These are phyloP conservation scores for Heteractis magnifica DNA, from an alignment of 92 coral and sea anemone genomes.

Conservation along the genomic window DNA sequence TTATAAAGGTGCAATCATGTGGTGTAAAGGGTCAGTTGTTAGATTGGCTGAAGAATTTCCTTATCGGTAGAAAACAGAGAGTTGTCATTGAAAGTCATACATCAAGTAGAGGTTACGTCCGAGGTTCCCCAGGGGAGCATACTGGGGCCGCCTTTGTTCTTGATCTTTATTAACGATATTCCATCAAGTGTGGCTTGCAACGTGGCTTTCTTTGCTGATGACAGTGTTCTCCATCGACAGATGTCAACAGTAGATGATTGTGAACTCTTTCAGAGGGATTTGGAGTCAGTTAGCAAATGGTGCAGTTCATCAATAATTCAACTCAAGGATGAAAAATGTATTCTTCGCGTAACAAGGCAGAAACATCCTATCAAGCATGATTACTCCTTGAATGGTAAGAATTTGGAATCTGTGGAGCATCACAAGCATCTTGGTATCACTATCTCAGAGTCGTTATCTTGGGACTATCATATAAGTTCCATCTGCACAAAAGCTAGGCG, in stretches of 20 bases:
- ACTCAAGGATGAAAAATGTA: slow-evolving; percentile 6
- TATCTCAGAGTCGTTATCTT: background rate
- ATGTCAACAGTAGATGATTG: background rate
- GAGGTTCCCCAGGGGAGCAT: slow-evolving; percentile 29
- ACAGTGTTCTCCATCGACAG: slow-evolving; percentile 39
- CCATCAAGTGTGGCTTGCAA: slow-evolving; percentile 37
- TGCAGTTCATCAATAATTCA: background rate
- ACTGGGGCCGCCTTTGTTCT: slow-evolving; percentile 34
- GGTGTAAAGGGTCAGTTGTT: slow-evolving; percentile 34
- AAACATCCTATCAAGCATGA: slow-evolving; percentile 6
- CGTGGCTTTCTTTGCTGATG: slow-evolving; percentile 50
- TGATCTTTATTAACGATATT: slow-evolving; percentile 37
- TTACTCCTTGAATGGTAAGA: slow-evolving; percentile 5
- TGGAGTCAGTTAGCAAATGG: background rate
- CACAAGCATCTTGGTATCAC: slow-evolving; percentile 9
- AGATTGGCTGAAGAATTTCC: slow-evolving; percentile 32
- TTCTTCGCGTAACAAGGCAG: background rate
- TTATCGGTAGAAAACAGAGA: slow-evolving; percentile 40
- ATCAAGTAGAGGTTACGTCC: slow-evolving; percentile 31
- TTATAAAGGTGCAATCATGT: slow-evolving; percentile 34
- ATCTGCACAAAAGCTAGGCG: slow-evolving; percentile 36
- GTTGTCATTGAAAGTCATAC: slow-evolving; percentile 35
- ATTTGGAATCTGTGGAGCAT: background rate
- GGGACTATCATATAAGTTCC: background rate
- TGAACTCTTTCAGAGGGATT: background rate